Base-by-base conservation (phyloP, 1,140 invertebrate species). In the Tetragnatha versicolor region DNA sequence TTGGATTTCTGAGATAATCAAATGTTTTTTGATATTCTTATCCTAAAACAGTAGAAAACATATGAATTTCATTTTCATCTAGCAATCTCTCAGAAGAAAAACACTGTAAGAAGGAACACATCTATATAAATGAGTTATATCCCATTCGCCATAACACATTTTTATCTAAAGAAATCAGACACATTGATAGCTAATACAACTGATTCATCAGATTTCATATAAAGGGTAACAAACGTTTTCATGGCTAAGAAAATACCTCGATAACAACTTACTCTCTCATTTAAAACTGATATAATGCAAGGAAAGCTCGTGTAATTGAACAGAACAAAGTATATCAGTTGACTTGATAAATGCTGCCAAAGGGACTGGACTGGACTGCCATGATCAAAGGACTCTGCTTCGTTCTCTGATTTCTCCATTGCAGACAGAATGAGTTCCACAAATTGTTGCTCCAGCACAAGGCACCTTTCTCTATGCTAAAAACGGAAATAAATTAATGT, bases 271-370 rank as follows among this genome's bases (percentile, higher is more conserved):
- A 93, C 91, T 88, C 94, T 95, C 70, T 94, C 92, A 86, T 96
- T 93, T 27, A 98, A 88, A 0, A 92, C 91, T 85, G 92, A 90
- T 0, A 98, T 94, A 83, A 98, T 94, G 83, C 94, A 95, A 35
- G 94, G 93, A 85, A 98, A 98, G 81, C 91, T 93, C 0, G 95
- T 94, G 85, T 96, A 96, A 85, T 97, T 94, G 83, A 96, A 97
- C 0, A 98, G 88, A 31, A 98, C 94, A 87, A 98, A 96, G 87
- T 97, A 98, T 76, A 98, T 98, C 0, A 98, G 88, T 85, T 98
- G 95, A 17, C 94, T 96, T 2, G 96, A 97, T 0, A 98, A 87
- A 86, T 98, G 95, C 55, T 97, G 88, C 95, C 95, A 98, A 7
- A 82, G 60, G 12, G 80, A 77, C n/a, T 81, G 51, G 0, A 70